Conservation (phyloP, 1,140 invertebrate genomes). For the Atopsyche davidsoni region DNA sequence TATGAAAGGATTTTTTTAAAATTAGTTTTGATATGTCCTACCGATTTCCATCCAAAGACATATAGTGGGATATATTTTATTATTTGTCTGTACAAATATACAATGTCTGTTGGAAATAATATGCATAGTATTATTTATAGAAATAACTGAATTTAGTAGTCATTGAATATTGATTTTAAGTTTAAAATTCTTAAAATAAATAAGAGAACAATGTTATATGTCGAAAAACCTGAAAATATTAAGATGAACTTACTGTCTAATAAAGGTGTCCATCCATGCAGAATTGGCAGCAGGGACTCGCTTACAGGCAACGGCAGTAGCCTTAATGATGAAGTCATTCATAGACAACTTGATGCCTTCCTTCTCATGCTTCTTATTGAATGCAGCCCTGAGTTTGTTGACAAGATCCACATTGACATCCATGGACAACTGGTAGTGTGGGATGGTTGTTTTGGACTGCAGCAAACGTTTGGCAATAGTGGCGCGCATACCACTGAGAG, state of each 20-base stretch:
- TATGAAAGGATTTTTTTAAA: no score
- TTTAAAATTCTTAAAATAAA: slow-evolving; percentile 6
- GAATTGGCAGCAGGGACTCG: slow-evolving; percentile 94
- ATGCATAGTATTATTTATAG: background rate
- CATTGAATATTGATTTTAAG: background rate
- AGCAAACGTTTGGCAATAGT: slow-evolving; percentile 88
- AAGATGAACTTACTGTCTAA: slow-evolving; percentile 73
- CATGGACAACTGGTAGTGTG: slow-evolving; percentile 92
- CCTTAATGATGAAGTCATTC: slow-evolving; percentile 98
- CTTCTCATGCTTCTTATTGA: slow-evolving; percentile 77
- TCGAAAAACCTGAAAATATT: background rate
- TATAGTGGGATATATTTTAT: no score
- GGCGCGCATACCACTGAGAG: slow-evolving; percentile 79
- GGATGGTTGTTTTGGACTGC: slow-evolving; percentile 89
- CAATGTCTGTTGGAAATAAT: no score
- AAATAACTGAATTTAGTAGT: slow-evolving; percentile 3
- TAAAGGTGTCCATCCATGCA: slow-evolving; percentile 90
- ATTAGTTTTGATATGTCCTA: no score
- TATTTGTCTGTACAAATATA: no score
- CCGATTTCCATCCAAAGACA: no score
- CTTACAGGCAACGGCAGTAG: slow-evolving; percentile 82
- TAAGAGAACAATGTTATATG: background rate
- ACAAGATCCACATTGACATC: slow-evolving; percentile 81
- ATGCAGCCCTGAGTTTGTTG: slow-evolving; percentile 55
- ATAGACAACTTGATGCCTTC: slow-evolving; percentile 83